Conservation (phyloP, 1,140 invertebrate genomes). For the Drosophila navojoa region DNA sequence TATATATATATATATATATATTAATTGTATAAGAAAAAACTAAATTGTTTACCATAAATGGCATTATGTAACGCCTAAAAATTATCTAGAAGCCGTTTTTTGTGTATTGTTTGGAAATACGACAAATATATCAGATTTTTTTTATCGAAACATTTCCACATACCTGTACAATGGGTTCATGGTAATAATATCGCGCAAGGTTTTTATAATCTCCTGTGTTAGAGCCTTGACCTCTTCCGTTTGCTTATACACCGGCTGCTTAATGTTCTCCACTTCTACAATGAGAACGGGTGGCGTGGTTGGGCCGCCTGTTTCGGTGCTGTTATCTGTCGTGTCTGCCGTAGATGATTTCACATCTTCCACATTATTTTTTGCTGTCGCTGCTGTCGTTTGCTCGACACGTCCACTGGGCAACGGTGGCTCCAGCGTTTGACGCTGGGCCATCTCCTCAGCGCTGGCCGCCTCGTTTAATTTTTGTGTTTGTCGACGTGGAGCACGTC, state of each 20-base stretch:
- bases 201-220: slow-evolving; percentile 98
- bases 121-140: background rate
- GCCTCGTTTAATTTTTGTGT: slow-evolving; percentile 32
- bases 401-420: slow-evolving; percentile 48
- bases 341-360: background rate
- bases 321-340: background rate
- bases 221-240: slow-evolving; percentile 98
- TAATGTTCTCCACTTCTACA: slow-evolving; percentile 97
- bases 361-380: background rate
- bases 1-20: too few species aligned
- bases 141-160: slow-evolving; percentile 13
- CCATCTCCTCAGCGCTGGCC: slow-evolving; percentile 34
- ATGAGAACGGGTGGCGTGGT: slow-evolving; percentile 89
- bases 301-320: slow-evolving; percentile 70
- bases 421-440: slow-evolving; percentile 48
- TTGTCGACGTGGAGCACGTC: slow-evolving; percentile 31
- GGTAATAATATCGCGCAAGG: slow-evolving; percentile 97
- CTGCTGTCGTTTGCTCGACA: slow-evolving; percentile 17
- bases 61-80: background rate
- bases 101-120: background rate
- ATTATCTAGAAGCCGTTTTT: background rate
- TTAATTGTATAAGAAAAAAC: background rate
- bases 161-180: slow-evolving; percentile 96
- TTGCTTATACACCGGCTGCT: slow-evolving; percentile 94
- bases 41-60: background rate